Evolutionary conservation across 2,888 invertebrate species (phyloP), one percentile per base, ranked within the genome.

Genomic region (Drosophila mimetica): DNA sequence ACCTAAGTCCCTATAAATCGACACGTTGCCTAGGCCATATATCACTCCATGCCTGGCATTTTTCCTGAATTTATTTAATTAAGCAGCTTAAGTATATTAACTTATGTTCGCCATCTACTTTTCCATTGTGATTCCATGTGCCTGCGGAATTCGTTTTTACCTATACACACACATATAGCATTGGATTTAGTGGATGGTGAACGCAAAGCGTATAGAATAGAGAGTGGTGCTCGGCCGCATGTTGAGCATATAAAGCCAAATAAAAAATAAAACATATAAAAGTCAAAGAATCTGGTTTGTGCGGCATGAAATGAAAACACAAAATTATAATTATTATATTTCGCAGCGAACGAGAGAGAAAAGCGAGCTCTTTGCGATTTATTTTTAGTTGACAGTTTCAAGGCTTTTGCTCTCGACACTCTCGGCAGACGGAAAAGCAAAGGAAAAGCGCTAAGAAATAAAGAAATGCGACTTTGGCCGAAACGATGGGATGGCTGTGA

Each of bases 361-460:
- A 48, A 53, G 51, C 52, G 32, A 58, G 37, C 72, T 86, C 80
- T 80, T 64, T 80, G 77, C 73, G 74, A 77, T 85, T 86, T 85
- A 85, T 85, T 85, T 85, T 86, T 85, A 85, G 84, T 86, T 84
- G 84, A 84, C 84, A 86, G 75, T 81, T 85, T 85, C 84, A 85
- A 85, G 84, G 84, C 86, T 84, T 73, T 79, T 50, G 57, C 59
- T 66, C 59, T 67, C 61, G 71, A 69, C 51, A 60, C 72, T 36
- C 55, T 52, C 30, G 67, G 51, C 36, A 30, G 65, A 66, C 65
- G 61, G 64, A 79, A 71, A 78, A 71, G 69, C 36, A 44, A 54
- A 57, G 54, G 71, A 64, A 72, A 84, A 69, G 42, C 55, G 57
- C 57, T 44, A 74, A 58, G 47, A 46, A 32, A 46, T 32, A 59